Conservation (phyloP, 2,888 invertebrate species). For the Macaria liturata region DNA sequence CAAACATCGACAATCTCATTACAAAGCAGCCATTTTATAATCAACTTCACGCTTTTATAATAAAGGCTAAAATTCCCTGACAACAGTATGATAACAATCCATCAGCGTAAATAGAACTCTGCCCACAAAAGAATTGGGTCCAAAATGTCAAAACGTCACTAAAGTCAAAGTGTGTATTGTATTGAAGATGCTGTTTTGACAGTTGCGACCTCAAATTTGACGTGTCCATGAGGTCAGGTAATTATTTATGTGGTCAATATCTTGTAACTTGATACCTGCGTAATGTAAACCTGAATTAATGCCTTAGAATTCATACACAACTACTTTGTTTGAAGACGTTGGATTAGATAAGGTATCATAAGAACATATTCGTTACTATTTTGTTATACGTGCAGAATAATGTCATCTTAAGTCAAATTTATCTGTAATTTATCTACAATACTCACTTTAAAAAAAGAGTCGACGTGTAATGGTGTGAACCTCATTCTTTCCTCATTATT, state of each 20-base stretch:
- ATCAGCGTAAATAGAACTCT: slow-evolving; percentile 16
- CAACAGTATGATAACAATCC: background rate
- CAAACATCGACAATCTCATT: slow-evolving; percentile 45
- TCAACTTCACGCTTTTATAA: background rate
- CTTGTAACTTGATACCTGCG: slow-evolving; percentile 13
- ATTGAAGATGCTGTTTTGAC: slow-evolving; percentile 19
- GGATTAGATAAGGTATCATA: too few relatives aligned
- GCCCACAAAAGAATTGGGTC: slow-evolving; percentile 1
- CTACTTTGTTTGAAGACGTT: too few relatives aligned
- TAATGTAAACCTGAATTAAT: too few relatives aligned
- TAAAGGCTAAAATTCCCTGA: slow-evolving; percentile 18
- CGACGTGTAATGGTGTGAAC: too few relatives aligned
- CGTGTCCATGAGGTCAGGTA: slow-evolving; percentile 28
- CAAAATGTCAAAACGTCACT: slow-evolving; percentile 2
- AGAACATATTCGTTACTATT: too few relatives aligned
- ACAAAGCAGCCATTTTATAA: slow-evolving; percentile 14
- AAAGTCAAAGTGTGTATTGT: slow-evolving; percentile 19
- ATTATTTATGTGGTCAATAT: slow-evolving; percentile 32
- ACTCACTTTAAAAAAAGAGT: too few relatives aligned
- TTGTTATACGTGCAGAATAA: too few relatives aligned
- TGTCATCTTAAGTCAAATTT: too few relatives aligned
- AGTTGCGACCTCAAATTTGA: slow-evolving; percentile 27
- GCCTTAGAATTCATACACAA: too few relatives aligned
- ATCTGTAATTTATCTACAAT: too few relatives aligned
- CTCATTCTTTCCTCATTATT: too few relatives aligned